These are phyloP conservation scores for Thamnophis elegans DNA, from an alignment of 2,797 vertebrate genomes.

Conservation along the genomic window DNA sequence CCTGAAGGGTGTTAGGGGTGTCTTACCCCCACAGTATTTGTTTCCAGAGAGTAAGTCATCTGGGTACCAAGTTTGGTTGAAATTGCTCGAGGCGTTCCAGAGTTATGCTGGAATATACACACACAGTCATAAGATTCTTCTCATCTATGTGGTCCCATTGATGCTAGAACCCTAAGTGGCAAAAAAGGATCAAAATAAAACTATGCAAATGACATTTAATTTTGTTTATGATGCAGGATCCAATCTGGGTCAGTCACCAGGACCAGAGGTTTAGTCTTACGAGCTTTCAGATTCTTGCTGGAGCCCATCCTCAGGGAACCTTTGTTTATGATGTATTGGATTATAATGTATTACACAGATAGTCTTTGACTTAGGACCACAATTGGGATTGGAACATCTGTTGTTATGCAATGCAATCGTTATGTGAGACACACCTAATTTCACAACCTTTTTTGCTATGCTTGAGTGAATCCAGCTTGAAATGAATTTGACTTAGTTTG, in stretches of 20 bases:
- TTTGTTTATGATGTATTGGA: neutral
- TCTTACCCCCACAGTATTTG: too few relatives aligned
- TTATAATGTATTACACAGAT: neutral
- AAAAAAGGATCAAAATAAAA: neutral
- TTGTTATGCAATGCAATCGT: neutral
- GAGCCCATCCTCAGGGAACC: neutral
- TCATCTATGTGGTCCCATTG: neutral
- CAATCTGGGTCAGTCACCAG: neutral
- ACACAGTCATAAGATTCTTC: neutral
- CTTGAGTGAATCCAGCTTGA: neutral
- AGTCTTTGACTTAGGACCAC: neutral
- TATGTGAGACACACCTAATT: neutral
- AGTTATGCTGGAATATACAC: too few relatives aligned
- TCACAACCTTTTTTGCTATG: neutral
- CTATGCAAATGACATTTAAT: neutral
- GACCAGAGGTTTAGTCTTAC: neutral
- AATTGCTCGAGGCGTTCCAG: too few relatives aligned
- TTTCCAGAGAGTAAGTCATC: too few relatives aligned
- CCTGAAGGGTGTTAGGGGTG: too few relatives aligned
- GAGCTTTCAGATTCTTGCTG: neutral
- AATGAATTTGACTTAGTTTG: neutral
- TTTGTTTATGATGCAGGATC: neutral
- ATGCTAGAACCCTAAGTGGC: neutral
- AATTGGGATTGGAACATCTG: neutral
- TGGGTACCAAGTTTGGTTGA: too few relatives aligned